Evolutionary conservation across 23 tunicate species (phyloP), one percentile per base, ranked within the genome.

Genomic region (Clavelina lepadiformis): DNA sequence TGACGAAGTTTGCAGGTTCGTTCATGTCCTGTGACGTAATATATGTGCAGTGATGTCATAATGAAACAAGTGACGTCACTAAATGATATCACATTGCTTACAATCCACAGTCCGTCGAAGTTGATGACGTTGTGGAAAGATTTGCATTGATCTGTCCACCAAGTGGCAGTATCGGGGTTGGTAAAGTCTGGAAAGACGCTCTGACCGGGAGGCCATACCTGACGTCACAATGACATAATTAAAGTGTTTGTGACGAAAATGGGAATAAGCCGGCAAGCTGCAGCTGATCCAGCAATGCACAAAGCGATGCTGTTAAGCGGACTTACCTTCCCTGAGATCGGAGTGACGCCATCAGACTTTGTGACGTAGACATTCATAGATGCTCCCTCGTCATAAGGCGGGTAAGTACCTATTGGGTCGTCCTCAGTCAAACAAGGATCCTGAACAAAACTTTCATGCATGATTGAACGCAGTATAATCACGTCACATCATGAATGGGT

Each of bases 81-180:
- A n/a, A n/a, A n/a, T n/a, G 11, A 7, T 8, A 7, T 54, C 19
- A 13, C 20, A 54, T 54, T 54, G 74, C 89, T 81, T 35, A 89
- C 97, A 65, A 94, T 94, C 99, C 99, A 94, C 38, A 94, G 65
- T n/a, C 99, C 99, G 50, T 94, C 99, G 57, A 76, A 94, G 28
- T 56, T 46, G 44, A 94, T 75, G 46, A 58, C 69, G 0, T 79
- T 65, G 49, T 86, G 91, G 63, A 94, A 86, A 11, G 26, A 56
- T 28, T 72, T 32, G 67, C 94, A 87, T 58, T 94, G 83, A 33
- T 86, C 65, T 21, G 81, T 64, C 99, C 99, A 94, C 99, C 99
- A 94, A 19, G 60, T 49, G 33, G 76, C 70, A 38, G 95, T 68
- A 32, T 52, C 80, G 5, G 91, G 91, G 55, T 80, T 86, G 52